Percentiles rank a stretch among this genome's conserved stretches.
These are phyloP conservation scores for Phaethornis superciliosus DNA, from an alignment of 2,113 vertebrate species.

Conservation along the genomic window DNA sequence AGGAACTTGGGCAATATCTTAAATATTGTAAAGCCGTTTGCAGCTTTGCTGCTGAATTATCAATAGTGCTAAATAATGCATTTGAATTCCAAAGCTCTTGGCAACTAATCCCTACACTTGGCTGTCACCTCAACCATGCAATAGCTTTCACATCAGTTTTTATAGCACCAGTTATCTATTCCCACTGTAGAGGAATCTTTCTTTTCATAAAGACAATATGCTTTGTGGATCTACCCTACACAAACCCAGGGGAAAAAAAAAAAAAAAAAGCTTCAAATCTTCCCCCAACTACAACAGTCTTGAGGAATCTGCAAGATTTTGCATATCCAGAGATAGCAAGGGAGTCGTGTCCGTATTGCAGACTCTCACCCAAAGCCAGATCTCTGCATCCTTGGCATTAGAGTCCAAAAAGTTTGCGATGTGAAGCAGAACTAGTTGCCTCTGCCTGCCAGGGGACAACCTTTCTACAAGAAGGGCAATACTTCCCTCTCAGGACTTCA, in stretches of 20 bases:
- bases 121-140: slow-evolving; percentile 42
- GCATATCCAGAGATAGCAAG: slow-evolving; percentile 24
- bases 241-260: background rate
- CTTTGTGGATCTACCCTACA: background rate
- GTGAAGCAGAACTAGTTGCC: background rate
- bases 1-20: background rate
- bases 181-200: background rate
- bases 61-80: slow-evolving; percentile 60
- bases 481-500: background rate
- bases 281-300: background rate
- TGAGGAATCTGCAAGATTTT: slow-evolving; percentile 14
- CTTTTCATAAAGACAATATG: background rate
- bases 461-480: background rate
- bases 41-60: slow-evolving; percentile 21
- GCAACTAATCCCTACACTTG: slow-evolving; percentile 1
- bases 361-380: slow-evolving; percentile 33
- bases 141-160: background rate
- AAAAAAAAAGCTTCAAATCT: background rate
- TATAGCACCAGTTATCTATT: slow-evolving; percentile 40
- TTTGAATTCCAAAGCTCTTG: slow-evolving; percentile 32
- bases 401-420: background rate
- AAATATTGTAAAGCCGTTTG: slow-evolving; percentile 53
- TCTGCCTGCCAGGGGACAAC: background rate
- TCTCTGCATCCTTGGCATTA: background rate
- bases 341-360: background rate